Evolutionary conservation across 2,113 vertebrate genomes (phyloP), one percentile per base, ranked within the genome.

Genomic region (Forbesichthys agassizii): DNA sequence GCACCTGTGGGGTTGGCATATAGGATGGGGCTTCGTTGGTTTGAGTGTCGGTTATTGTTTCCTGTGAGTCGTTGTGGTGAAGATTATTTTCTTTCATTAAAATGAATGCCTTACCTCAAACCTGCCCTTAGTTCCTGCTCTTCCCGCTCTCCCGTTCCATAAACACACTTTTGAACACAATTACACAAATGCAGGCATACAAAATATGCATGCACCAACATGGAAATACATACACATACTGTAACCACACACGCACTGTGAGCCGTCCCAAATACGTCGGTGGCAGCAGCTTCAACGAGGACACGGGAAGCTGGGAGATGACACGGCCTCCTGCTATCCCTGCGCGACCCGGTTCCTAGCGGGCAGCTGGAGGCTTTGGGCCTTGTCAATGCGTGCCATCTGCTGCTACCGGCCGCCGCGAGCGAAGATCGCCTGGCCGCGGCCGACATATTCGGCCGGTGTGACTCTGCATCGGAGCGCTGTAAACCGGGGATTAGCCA

Each of bases 401-500:
- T 91, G 88, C 77, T 69, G 69, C 33, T 36, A 64, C 75, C 33
- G 67, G n/a, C 68, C 66, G 12, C 84, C 68, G 80, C 55, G 76
- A 84, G 73, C 71, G 73, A 77, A 82, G 71, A 79, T 75, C 68
- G 71, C 57, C 33, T 54, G 51, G 80, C 75, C 27, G 27, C 27
- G 27, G 0, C 61, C 42, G 68, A 84, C 84, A 88, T 84, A 81
- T 87, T 87, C 72, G 65, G 70, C 79, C 63, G 62, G 69, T 79
- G 83, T 67, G 78, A 86, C 78, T 86, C 82, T 79, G 81, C 84
- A 82, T 62, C 18, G 76, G 68, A 71, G 46, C 70, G 82, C 69
- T 82, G 82, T 88, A 86, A 86, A 60, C 77, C 70, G 16, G 71
- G 81, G 83, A 89, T 88, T 84, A 87, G 76, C 66, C 78, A n/a